Percentiles rank a stretch among this genome's conserved stretches.
Evolutionary conservation across 2,113 vertebrate genomes (phyloP).

Genomic region (Procapra przewalskii): DNA sequence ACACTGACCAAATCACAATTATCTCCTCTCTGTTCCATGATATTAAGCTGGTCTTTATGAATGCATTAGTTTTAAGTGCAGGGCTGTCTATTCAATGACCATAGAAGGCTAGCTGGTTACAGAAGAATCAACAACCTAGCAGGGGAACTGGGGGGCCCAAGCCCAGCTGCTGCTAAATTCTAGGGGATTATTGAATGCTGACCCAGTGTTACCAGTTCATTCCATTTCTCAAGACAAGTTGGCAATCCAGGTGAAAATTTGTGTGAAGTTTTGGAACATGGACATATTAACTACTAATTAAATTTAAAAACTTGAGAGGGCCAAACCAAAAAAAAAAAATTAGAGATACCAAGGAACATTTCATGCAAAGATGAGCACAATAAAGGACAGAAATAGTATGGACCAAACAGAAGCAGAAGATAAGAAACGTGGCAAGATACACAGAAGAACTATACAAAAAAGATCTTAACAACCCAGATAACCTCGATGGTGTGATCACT

Average conservation of each 20-base stretch:
- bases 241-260: neutral
- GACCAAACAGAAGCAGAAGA: neutral
- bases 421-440: neutral
- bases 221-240: slow-evolving; percentile 12
- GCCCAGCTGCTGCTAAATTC: neutral
- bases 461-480: neutral
- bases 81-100: neutral
- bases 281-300: neutral
- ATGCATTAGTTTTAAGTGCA: neutral
- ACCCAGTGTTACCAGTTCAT: neutral
- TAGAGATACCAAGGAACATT: neutral
- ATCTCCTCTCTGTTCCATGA: neutral
- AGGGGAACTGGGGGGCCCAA: neutral
- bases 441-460: neutral
- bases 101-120: neutral
- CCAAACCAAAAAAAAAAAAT: neutral
- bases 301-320: neutral
- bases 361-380: neutral
- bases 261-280: neutral
- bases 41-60: neutral
- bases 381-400: neutral
- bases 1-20: neutral
- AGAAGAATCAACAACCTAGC: neutral
- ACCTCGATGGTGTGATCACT: neutral
- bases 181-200: neutral